Conservation (phyloP, 2,797 vertebrate species). For the Alosa sapidissima region DNA sequence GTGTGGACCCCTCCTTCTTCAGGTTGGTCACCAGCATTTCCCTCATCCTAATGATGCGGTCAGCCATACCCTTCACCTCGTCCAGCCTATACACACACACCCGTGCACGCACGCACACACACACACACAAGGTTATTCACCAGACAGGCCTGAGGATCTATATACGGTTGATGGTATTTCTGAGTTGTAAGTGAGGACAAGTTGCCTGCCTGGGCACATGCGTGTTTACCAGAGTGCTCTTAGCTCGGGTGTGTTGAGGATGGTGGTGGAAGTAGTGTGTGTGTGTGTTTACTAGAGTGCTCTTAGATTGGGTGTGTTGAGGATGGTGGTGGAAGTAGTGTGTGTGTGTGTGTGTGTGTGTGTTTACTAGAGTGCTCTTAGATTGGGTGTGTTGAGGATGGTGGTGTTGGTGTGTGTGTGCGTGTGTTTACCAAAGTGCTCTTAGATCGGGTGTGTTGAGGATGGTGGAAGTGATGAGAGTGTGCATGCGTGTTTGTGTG, state of each 20-base stretch:
- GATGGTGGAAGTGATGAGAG: slow-evolving; percentile 82
- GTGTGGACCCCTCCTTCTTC: slow-evolving; percentile 90
- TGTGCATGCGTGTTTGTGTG: background rate
- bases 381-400: slow-evolving; percentile 79
- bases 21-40: slow-evolving; percentile 89
- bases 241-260: slow-evolving; percentile 86
- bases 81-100: slow-evolving; percentile 74
- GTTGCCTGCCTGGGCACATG: too few relatives aligned
- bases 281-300: background rate
- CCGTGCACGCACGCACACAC: too few relatives aligned
- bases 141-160: too few relatives aligned
- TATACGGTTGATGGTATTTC: too few relatives aligned
- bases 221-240: too few relatives aligned
- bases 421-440: background rate
- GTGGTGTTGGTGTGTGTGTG: slow-evolving; percentile 68
- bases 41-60: slow-evolving; percentile 94
- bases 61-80: slow-evolving; percentile 94
- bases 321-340: slow-evolving; percentile 46
- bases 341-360: background rate
- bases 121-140: too few relatives aligned
- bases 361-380: background rate
- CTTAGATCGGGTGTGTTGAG: slow-evolving; percentile 86
- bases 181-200: too few relatives aligned
- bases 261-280: background rate
- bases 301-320: slow-evolving; percentile 84